A percentile compares a stretch with the other conserved stretches of the same genome.
Conservation (phyloP, 2,797 vertebrate species). For the Trachops cirrhosus region DNA sequence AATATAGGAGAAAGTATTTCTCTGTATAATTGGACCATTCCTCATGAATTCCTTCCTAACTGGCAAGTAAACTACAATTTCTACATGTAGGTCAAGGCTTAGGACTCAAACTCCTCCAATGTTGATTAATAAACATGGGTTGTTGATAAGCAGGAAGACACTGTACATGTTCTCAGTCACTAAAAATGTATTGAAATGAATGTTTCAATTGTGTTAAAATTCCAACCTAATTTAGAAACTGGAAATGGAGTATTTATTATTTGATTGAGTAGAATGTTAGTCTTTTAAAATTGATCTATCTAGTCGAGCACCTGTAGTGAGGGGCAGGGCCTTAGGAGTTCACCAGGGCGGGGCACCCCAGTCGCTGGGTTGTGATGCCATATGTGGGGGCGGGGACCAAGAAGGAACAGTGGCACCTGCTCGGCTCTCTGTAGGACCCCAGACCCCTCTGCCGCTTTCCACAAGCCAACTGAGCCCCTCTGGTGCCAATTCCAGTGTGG, state of each 20-base stretch:
- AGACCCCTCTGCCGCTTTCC: no score
- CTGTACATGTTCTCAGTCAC: not conserved
- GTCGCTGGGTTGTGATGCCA: no score
- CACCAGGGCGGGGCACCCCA: no score
- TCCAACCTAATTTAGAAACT: not conserved
- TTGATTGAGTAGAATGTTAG: not conserved
- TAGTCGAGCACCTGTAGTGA: no score
- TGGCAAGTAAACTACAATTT: not conserved
- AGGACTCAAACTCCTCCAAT: not conserved
- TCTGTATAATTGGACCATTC: not conserved
- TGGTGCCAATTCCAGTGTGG: no score
- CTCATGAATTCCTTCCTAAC: not conserved
- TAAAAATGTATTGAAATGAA: not conserved
- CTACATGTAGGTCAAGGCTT: not conserved
- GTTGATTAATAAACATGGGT: not conserved
- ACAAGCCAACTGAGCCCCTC: no score
- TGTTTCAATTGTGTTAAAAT: not conserved
- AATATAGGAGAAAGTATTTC: not conserved
- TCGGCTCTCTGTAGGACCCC: no score
- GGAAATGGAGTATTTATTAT: not conserved
- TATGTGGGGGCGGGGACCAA: no score
- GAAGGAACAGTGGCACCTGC: no score
- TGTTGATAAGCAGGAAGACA: not conserved
- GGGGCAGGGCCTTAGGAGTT: no score
- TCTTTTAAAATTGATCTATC: not conserved